These are phyloP conservation scores for Drosophila pullipes DNA, from an alignment of 2,888 invertebrate species.

Conservation along the genomic window DNA sequence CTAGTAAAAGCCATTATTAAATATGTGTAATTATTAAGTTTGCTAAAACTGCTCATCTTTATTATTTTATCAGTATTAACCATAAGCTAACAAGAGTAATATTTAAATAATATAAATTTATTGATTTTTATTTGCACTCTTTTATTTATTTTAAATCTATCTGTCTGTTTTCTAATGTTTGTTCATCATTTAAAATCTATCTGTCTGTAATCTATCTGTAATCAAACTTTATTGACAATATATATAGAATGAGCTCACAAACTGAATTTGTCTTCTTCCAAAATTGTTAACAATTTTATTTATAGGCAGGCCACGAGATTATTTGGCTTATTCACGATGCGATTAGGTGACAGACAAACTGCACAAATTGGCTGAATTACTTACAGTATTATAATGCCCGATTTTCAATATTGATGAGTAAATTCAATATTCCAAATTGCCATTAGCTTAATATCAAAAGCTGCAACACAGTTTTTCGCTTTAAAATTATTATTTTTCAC, in stretches of 20 bases:
- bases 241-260: background rate
- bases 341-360: background rate
- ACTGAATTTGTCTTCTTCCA: background rate
- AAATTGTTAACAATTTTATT: background rate
- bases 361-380: constrained; percentile 13
- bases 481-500: constrained; percentile 12
- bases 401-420: background rate
- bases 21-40: background rate
- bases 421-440: constrained; percentile 1
- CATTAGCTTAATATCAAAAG: constrained; percentile 24
- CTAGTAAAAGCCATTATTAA: background rate
- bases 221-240: background rate
- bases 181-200: background rate
- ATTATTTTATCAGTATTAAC: background rate
- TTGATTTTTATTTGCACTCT: background rate
- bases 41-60: too few relatives aligned
- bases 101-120: background rate
- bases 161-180: background rate
- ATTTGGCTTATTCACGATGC: background rate
- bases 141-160: background rate
- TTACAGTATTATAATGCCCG: background rate
- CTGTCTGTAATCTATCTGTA: background rate
- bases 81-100: background rate
- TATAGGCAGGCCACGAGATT: background rate
- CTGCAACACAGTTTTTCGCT: constrained; percentile 17